Conservation (phyloP, 35 echinoderm and acorn worm species). For the Patiria miniata region DNA sequence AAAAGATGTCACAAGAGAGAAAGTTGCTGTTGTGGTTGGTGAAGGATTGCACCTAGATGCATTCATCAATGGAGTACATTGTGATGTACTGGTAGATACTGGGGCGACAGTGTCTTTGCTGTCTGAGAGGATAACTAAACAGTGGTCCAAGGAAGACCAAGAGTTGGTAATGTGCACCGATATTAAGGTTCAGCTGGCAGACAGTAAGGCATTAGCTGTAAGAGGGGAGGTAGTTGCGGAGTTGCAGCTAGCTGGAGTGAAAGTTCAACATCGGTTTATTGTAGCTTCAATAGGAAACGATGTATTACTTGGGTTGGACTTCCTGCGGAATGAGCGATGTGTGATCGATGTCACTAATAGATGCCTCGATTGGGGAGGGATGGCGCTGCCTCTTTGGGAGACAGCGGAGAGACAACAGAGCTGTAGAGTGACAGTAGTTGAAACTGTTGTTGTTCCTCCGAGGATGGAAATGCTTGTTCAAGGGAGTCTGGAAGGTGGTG, state of each 20-base stretch:
- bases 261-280: background rate
- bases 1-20: background rate
- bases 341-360: slow-evolving; percentile 15
- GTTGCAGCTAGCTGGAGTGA: background rate
- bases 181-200: background rate
- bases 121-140: background rate
- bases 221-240: background rate
- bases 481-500: background rate
- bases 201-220: background rate
- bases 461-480: slow-evolving; percentile 8
- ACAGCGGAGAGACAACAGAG: background rate
- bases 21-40: background rate
- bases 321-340: background rate
- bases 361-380: background rate
- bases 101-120: background rate
- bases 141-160: background rate
- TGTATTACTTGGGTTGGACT: slow-evolving; percentile 16
- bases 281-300: background rate
- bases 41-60: slow-evolving; percentile 1
- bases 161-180: background rate
- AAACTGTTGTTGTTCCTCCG: slow-evolving; percentile 7
- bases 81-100: background rate
- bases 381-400: background rate
- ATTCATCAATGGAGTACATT: background rate
- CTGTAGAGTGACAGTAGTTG: background rate